phyloP scores from a whole-genome alignment of 2,113 vertebrate species.

The Rhinogobius similis region DNA sequence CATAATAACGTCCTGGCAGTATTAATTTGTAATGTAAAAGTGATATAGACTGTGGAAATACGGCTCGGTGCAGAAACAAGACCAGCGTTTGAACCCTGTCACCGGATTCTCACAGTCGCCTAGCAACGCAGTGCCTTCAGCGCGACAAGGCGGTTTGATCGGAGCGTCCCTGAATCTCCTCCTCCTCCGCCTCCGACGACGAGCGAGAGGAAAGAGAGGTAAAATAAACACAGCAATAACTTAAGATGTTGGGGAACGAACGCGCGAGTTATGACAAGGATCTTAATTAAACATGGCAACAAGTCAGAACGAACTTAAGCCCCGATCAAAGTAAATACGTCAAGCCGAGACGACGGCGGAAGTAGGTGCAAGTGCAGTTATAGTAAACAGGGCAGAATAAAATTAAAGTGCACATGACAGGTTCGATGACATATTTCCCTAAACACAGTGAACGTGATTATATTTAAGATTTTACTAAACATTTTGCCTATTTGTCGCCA shows the following conservation, averaged over 20 bases:
- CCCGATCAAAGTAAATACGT: no score
- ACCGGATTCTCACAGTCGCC: conserved; percentile 74
- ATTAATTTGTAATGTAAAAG: conserved; percentile 21
- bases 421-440: no score
- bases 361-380: no score
- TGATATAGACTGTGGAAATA: conserved; percentile 14
- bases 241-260: conserved; percentile 14
- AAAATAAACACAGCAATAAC: conserved; percentile 52
- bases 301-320: neutral
- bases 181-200: conserved; percentile 60
- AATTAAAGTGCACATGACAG: no score
- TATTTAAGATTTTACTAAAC: no score
- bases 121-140: conserved; percentile 75
- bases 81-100: conserved; percentile 70
- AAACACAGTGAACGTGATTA: no score
- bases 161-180: conserved; percentile 68
- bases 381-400: no score
- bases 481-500: no score
- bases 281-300: conserved; percentile 39
- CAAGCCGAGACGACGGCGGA: no score
- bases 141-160: conserved; percentile 69
- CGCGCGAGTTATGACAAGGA: conserved; percentile 18
- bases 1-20: neutral
- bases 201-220: conserved; percentile 65
- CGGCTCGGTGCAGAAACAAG: conserved; percentile 45